phyloP scores from a whole-genome alignment of 2,888 invertebrate genomes.

The Prosapia bicincta region DNA sequence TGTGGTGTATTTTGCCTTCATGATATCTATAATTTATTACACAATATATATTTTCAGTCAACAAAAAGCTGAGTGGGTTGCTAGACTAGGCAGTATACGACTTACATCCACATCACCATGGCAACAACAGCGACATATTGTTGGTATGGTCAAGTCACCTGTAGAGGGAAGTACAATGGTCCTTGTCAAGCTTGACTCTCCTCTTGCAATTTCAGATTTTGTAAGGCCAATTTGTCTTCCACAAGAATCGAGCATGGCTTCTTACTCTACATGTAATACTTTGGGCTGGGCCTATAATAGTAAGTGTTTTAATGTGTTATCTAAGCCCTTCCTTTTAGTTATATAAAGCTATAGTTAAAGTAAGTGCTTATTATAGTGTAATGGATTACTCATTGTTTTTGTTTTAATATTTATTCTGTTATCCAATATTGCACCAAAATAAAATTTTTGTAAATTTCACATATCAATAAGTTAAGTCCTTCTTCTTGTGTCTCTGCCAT shows the following conservation, averaged over 20 bases:
- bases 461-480: too few species aligned
- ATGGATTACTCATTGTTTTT: too few species aligned
- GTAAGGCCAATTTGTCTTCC: conserved; percentile 78
- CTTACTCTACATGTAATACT: conserved; percentile 65
- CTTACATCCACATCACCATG: conserved; percentile 78
- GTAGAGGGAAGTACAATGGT: conserved; percentile 82
- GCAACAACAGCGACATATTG: conserved; percentile 79
- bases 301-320: conserved; percentile 40
- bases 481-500: too few species aligned
- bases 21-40: too few species aligned
- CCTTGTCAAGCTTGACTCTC: conserved; percentile 72
- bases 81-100: conserved; percentile 71
- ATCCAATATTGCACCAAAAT: too few species aligned
- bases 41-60: conserved; percentile 61
- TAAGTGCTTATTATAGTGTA: too few species aligned
- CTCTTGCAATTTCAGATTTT: conserved; percentile 73
- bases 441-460: too few species aligned
- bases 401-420: too few species aligned
- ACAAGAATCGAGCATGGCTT: conserved; percentile 48
- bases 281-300: conserved; percentile 83
- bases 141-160: conserved; percentile 84
- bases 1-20: not conserved
- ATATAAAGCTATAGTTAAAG: too few species aligned
- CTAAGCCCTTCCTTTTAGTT: too few species aligned
- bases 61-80: conserved; percentile 84